phyloP scores from a whole-genome alignment of 2,113 vertebrate genomes.

The Engraulis encrasicolus region DNA sequence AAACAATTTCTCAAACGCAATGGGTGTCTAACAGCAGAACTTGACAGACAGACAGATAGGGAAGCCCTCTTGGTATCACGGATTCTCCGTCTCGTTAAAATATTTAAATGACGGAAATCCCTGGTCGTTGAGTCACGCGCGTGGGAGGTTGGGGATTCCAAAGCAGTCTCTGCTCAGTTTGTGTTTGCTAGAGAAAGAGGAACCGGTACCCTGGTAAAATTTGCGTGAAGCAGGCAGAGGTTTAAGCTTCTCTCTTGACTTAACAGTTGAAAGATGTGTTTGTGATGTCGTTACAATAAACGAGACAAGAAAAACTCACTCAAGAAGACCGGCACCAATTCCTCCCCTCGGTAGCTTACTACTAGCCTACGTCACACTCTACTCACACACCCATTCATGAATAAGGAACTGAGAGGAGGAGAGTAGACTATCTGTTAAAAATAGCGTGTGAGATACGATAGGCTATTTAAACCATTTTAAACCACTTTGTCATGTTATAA shows the following conservation, averaged over 20 bases:
- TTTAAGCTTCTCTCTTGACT: constrained; percentile 54
- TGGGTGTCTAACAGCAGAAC: no score
- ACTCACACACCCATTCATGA: constrained; percentile 15
- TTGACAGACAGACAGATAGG: constrained; percentile 47
- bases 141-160: constrained; percentile 78
- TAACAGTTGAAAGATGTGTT: neutral
- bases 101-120: constrained; percentile 76
- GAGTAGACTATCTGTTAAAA: neutral
- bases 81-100: constrained; percentile 3
- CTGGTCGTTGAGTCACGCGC: constrained; percentile 75
- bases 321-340: neutral
- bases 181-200: constrained; percentile 30
- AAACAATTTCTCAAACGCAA: neutral
- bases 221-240: neutral
- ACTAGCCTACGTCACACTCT: neutral
- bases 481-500: no score
- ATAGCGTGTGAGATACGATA: no score
- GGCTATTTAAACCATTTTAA: no score
- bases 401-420: neutral
- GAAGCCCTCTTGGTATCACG: constrained; percentile 49
- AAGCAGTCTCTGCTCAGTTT: constrained; percentile 47
- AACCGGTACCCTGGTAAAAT: neutral
- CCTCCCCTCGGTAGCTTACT: neutral
- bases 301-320: neutral
- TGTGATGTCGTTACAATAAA: neutral